Base-by-base conservation (phyloP, 2,888 invertebrate species). In the Conus canariensis region DNA sequence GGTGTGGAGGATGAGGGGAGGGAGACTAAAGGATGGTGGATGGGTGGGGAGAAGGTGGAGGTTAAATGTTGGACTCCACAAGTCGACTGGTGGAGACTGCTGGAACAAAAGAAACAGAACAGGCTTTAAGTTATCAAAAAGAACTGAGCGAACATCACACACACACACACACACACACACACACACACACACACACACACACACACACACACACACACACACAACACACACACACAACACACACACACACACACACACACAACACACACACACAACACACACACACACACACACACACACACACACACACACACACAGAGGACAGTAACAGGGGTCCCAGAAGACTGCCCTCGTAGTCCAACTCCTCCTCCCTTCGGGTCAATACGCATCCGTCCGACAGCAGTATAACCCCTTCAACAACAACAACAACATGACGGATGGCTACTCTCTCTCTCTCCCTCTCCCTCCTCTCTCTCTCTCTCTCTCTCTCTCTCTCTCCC, bases 41-140 rank as follows among this genome's bases (percentile, higher is more conserved):
- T 83, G 25, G 25, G 30, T 19, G 80, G 45, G 22, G 58, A 19
- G 25, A n/a, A 12, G 59, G 6, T 10, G 30, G 30, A 12, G 7
- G 45, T 74, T 87, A 90, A 25, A 91, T 91, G 88, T 91, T 91
- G 74, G 91, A 91, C 82, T 91, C 91, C 30, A 91, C 91, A n/a
- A 91, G 88, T 58, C 91, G 86, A 45, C 90, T 91, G 19, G 88
- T 67, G 9, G 90, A 85, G 30, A 91, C 91, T 25, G 88, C 90
- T 91, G 90, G 67, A 91, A 91, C 77, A 74, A 85, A 85, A 83
- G 25, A 77, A 77, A 25, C 45, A 67, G 25, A 74, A 70, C 10
- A 70, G 45, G 4, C 14, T 82, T 82, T 56, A 3, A 70, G 16
- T 22, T 70, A 70, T n/a, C 22, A 22, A 22, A 22, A 22, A 9